Base-by-base conservation (phyloP, 2,113 vertebrate genomes). In the Silurus glanis region DNA sequence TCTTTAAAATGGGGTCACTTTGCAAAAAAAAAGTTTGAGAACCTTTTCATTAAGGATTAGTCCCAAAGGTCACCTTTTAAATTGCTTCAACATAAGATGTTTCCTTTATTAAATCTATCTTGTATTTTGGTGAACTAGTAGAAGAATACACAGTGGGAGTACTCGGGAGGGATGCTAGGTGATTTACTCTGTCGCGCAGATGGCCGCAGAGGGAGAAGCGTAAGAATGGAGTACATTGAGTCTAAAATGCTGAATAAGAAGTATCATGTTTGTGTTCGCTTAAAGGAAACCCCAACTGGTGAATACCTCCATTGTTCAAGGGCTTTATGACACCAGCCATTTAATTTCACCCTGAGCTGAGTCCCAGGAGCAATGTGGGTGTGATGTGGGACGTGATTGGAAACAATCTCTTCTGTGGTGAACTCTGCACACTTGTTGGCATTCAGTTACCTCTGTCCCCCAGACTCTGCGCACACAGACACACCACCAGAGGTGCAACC, bases 241-340 rank as follows among this genome's bases (percentile, higher is more conserved):
- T 88, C 83, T 89, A 92, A 91, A 92, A 87, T 83, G 84, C 89
- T 91, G 91, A 92, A 91, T 94, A 89, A 90, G 91, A 90, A 92
- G 94, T 94, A 95, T 95, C 91, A 59, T 92, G 88, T 95, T 94
- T 92, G 89, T 91, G 81, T 47, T 83, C 90, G 84, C 91, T 88
- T 92, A 91, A 94, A 91, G 93, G 92, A 94, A 91, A 92, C 92
- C 92, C 90, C 90, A 84, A 87, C 91, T 88, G 84, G 86, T 95
- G 94, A 95, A 95, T 95, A 84, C 92, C 81, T 88, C 89, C 90
- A 95, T 95, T 95, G 94, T 95, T 92, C 91, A 51, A 76, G 88
- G 89, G 91, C 92, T 94, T 91, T 92, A 93, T 93, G 91, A 93
- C 92, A 95, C 92, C 91, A 90, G 91, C 93, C 92, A 92, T 94